Conservation (phyloP, 2,113 vertebrate species). For the Macquaria australasica region DNA sequence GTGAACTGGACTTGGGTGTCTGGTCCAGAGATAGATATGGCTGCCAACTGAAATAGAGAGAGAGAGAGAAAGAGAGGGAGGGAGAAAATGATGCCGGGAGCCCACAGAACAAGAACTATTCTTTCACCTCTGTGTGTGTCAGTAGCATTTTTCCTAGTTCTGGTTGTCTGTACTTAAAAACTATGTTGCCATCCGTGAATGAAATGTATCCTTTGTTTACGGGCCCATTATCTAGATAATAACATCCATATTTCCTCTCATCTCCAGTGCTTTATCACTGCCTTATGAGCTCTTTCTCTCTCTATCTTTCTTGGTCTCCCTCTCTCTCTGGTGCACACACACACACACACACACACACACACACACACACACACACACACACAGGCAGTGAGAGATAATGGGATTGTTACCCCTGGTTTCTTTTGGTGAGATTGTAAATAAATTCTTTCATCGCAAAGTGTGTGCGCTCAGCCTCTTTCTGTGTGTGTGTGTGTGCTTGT, state of each 20-base stretch:
- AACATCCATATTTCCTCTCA: conserved; percentile 77
- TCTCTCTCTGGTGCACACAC: not conserved
- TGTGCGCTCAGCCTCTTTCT: conserved; percentile 6
- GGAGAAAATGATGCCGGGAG: conserved; percentile 14
- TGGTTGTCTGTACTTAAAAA: conserved; percentile 33
- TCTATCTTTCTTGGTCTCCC: conserved; percentile 9
- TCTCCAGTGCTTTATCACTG: conserved; percentile 74
- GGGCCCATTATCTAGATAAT: conserved; percentile 79
- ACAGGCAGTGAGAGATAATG: conserved; percentile 55
- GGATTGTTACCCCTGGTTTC: conserved; percentile 68
- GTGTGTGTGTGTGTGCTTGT: not conserved
- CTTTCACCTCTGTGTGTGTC: conserved; percentile 20
- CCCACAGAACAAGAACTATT: conserved; percentile 55
- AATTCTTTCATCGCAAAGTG: conserved; percentile 59
- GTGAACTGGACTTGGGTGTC: conserved; percentile 50
- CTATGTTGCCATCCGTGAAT: conserved; percentile 59
- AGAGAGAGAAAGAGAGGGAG: not conserved
- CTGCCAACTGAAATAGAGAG: conserved; percentile 28
- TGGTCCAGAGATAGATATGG: conserved; percentile 40
- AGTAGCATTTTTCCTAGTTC: conserved; percentile 43
- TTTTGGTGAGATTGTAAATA: conserved; percentile 68
- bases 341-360: conserved; percentile 20
- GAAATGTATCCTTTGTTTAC: conserved; percentile 79
- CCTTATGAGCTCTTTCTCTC: conserved; percentile 60
- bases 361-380: conserved; percentile 28